Evolutionary conservation across 2,113 vertebrate genomes (phyloP).

Genomic region (Tursiops truncatus): DNA sequence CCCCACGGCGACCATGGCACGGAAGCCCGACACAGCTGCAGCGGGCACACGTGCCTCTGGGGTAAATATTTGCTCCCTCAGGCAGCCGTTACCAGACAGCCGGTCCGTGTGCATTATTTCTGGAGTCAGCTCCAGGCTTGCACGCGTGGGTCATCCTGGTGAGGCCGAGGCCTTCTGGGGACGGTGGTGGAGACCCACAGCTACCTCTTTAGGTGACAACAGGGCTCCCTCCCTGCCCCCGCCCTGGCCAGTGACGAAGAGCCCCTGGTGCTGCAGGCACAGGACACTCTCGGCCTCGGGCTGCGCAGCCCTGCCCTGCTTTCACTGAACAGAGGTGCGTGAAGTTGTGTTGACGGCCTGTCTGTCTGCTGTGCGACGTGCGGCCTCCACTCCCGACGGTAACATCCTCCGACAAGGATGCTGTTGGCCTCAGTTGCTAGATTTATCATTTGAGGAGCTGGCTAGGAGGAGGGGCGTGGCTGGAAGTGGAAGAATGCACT

Average conservation of each 20-base stretch:
- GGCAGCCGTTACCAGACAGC: accelerated
- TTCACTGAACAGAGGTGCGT: neutral
- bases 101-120: accelerated
- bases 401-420: neutral
- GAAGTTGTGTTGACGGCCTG: accelerated
- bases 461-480: neutral
- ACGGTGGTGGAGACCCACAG: neutral
- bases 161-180: neutral
- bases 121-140: too few relatives aligned
- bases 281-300: neutral
- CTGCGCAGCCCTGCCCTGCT: neutral
- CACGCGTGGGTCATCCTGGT: accelerated
- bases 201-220: neutral
- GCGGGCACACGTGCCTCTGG: neutral
- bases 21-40: too few relatives aligned
- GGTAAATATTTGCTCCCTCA: accelerated
- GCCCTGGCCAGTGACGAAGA: neutral
- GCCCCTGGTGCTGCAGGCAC: neutral
- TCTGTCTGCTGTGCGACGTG: neutral
- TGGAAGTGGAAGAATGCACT: neutral
- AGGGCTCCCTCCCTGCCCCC: accelerated
- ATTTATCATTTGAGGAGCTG: neutral
- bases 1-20: too few relatives aligned
- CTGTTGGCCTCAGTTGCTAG: neutral
- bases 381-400: neutral